These are phyloP conservation scores for Monochamus alternatus DNA, from an alignment of 2,888 invertebrate genomes.

Conservation along the genomic window DNA sequence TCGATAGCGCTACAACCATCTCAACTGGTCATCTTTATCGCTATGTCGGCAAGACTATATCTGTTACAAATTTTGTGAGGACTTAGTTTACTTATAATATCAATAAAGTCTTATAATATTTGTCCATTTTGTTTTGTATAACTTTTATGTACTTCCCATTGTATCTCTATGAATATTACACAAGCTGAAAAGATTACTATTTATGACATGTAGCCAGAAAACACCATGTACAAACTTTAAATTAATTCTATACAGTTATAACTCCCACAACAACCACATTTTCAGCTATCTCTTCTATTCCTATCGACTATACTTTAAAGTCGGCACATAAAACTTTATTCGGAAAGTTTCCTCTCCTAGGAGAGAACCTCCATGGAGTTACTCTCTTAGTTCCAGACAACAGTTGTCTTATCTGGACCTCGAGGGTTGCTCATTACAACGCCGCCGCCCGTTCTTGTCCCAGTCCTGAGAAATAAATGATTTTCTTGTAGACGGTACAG, in stretches of 20 bases:
- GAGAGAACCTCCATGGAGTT: conserved; percentile 1
- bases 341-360: conserved; percentile 7
- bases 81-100: no score
- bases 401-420: conserved; percentile 13
- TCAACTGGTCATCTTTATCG: no score
- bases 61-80: no score
- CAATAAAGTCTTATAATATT: no score
- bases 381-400: conserved; percentile 6
- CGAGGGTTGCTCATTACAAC: background rate
- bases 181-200: no score
- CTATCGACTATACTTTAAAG: conserved; percentile 1
- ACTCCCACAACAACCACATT: background rate
- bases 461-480: conserved; percentile 14
- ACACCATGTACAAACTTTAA: no score
- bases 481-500: background rate
- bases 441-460: background rate
- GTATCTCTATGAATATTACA: no score
- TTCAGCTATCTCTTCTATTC: background rate
- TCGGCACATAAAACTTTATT: conserved; percentile 10
- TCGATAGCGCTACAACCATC: no score
- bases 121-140: no score
- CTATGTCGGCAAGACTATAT: no score
- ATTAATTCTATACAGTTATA: background rate
- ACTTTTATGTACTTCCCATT: no score
- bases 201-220: no score